These are phyloP conservation scores for Netelia melanura DNA, from an alignment of 2,888 invertebrate genomes.

Conservation along the genomic window DNA sequence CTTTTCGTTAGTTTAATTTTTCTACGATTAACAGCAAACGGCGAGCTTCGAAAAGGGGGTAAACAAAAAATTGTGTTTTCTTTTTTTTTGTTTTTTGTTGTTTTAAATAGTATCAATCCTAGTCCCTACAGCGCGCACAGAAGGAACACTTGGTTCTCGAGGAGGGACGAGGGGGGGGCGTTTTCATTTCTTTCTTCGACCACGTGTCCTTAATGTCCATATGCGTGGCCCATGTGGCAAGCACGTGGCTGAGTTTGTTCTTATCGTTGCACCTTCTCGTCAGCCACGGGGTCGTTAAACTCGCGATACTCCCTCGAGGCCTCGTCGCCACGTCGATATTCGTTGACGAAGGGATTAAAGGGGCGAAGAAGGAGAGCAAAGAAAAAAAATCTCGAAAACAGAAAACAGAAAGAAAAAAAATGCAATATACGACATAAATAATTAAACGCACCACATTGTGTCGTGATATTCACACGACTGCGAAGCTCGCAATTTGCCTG, in stretches of 20 bases:
- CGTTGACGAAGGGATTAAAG: background rate
- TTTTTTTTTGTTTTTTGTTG: no score
- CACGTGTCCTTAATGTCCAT: constrained; percentile 13
- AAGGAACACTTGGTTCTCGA: constrained; percentile 19
- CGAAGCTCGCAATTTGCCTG: constrained; percentile 37
- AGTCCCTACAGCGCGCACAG: background rate
- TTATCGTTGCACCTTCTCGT: constrained; percentile 31
- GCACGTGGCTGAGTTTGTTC: constrained; percentile 35
- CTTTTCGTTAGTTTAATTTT: constrained; percentile 48
- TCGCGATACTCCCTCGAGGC: background rate
- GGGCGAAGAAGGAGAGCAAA: background rate
- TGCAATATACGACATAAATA: no score
- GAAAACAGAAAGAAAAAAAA: background rate
- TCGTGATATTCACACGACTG: constrained; percentile 1
- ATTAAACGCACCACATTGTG: background rate
- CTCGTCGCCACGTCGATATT: background rate
- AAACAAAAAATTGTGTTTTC: background rate
- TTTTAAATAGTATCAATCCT: no score
- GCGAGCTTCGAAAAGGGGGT: constrained; percentile 22
- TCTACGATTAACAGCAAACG: constrained; percentile 68
- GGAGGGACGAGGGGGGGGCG: background rate
- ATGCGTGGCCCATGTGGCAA: constrained; percentile 60
- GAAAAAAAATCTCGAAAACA: background rate
- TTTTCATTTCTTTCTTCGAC: constrained; percentile 58
- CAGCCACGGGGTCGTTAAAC: constrained; percentile 15